Evolutionary conservation across 2,888 invertebrate species (phyloP).

Genomic region (Calephelis perditalis): DNA sequence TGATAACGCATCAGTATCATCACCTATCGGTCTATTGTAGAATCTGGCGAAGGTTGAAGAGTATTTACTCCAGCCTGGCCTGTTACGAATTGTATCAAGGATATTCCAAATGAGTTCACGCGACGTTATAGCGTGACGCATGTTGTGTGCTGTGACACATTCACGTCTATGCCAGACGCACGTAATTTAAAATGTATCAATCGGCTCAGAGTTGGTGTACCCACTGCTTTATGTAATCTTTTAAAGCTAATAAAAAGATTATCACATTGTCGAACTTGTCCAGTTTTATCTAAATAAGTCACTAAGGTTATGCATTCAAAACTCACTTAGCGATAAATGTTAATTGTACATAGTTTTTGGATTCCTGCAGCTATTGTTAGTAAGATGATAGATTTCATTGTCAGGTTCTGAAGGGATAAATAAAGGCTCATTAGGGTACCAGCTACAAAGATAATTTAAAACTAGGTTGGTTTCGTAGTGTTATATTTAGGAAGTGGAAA

Average conservation of each 20-base stretch:
- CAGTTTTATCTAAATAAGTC: conserved; percentile 17
- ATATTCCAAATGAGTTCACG: neutral
- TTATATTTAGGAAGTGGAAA: conserved; percentile 17
- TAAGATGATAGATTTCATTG: conserved; percentile 29
- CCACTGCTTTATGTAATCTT: neutral
- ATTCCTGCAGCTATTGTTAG: conserved; percentile 31
- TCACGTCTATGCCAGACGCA: neutral
- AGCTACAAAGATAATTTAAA: neutral
- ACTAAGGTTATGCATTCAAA: conserved; percentile 2
- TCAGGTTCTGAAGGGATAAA: conserved; percentile 19
- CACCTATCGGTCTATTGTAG: neutral
- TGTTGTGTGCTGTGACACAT: neutral
- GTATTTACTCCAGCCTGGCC: neutral
- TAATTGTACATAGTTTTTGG: conserved; percentile 29
- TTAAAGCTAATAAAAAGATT: conserved; percentile 8
- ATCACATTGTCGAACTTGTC: conserved; percentile 7
- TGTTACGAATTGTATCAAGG: neutral
- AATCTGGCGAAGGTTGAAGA: neutral
- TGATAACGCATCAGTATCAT: too few relatives aligned
- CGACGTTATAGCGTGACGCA: neutral
- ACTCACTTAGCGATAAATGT: conserved; percentile 18
- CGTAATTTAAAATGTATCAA: neutral
- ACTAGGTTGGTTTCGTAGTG: conserved; percentile 15
- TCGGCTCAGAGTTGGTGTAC: neutral
- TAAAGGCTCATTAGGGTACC: conserved; percentile 24